Percentiles rank a stretch among this genome's conserved stretches.
These are phyloP conservation scores for Pelochelys cantorii DNA, from an alignment of 2,797 vertebrate species.

Conservation along the genomic window DNA sequence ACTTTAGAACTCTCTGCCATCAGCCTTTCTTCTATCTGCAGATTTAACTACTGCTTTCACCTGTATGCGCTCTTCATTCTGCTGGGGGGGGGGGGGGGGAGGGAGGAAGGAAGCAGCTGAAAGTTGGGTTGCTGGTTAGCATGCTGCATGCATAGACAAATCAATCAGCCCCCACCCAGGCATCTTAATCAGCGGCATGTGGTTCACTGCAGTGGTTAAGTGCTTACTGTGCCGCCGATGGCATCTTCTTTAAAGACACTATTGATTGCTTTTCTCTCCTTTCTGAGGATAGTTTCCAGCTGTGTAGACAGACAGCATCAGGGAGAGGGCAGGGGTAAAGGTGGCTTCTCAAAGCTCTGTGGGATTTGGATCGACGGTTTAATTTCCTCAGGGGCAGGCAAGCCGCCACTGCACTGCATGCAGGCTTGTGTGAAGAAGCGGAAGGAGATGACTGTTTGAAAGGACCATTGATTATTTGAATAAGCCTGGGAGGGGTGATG, in stretches of 20 bases:
- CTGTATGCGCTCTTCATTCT: conserved; percentile 17
- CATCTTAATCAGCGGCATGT: conserved; percentile 76
- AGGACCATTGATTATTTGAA: conserved; percentile 55
- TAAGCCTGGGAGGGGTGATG: conserved; percentile 19
- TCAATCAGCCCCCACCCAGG: conserved; percentile 58
- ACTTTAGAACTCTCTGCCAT: conserved; percentile 2
- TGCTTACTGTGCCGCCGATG: conserved; percentile 63
- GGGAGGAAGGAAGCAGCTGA: conserved; percentile 40
- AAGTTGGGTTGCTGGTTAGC: conserved; percentile 46
- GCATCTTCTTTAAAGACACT: conserved; percentile 74
- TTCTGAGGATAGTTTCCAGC: conserved; percentile 72
- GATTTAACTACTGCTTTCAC: conserved; percentile 13
- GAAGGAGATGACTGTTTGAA: conserved; percentile 48
- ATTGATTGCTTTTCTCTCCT: conserved; percentile 77
- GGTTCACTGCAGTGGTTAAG: conserved; percentile 68
- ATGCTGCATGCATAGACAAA: conserved; percentile 57
- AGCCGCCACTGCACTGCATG: conserved; percentile 49
- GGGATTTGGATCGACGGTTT: conserved; percentile 71
- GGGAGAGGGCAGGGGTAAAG: conserved; percentile 64
- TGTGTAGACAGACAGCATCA: conserved; percentile 66
- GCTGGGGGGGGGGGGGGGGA: background rate
- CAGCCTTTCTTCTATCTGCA: conserved; percentile 42
- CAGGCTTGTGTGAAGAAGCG: conserved; percentile 42
- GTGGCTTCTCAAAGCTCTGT: conserved; percentile 62
- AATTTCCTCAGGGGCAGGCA: conserved; percentile 66